Percentiles rank a stretch among this genome's conserved stretches.
Conservation (phyloP, 1,140 invertebrate species). For the Leptonema lineaticorne region DNA sequence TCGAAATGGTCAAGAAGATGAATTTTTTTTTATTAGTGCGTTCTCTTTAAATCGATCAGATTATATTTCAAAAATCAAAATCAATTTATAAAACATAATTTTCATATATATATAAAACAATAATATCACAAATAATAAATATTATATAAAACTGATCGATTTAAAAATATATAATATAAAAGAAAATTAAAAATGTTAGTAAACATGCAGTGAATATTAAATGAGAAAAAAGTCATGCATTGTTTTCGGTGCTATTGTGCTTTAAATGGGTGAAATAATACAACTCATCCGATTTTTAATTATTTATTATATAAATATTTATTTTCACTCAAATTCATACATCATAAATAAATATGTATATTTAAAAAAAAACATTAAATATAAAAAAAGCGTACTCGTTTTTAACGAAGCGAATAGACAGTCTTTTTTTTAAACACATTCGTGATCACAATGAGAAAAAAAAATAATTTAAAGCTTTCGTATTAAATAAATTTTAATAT, state of each 20-base stretch:
- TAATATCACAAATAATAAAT: not conserved
- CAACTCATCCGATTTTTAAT: not conserved
- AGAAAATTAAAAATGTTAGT: not conserved
- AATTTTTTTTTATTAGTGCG: too few species aligned
- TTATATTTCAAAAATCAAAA: too few species aligned
- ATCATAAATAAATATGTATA: too few species aligned
- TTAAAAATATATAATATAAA: not conserved
- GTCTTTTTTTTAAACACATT: not conserved
- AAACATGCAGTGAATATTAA: not conserved
- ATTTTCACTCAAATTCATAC: not conserved
- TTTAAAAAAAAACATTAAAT: too few species aligned
- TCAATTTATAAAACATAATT: not conserved
- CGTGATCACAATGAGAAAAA: too few species aligned
- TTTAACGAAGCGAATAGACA: not conserved
- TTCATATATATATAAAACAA: not conserved
- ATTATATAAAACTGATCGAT: not conserved
- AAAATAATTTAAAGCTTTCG: too few species aligned
- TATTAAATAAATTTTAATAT: not conserved
- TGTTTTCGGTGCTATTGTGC: not conserved
- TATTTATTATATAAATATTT: constrained; percentile 1
- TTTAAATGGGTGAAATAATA: not conserved
- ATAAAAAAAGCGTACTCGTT: too few species aligned
- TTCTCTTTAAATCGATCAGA: too few species aligned
- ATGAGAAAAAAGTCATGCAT: not conserved
- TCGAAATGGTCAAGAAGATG: not conserved